phyloP scores from a whole-genome alignment of 2,797 vertebrate genomes.

The Podarcis lilfordi region DNA sequence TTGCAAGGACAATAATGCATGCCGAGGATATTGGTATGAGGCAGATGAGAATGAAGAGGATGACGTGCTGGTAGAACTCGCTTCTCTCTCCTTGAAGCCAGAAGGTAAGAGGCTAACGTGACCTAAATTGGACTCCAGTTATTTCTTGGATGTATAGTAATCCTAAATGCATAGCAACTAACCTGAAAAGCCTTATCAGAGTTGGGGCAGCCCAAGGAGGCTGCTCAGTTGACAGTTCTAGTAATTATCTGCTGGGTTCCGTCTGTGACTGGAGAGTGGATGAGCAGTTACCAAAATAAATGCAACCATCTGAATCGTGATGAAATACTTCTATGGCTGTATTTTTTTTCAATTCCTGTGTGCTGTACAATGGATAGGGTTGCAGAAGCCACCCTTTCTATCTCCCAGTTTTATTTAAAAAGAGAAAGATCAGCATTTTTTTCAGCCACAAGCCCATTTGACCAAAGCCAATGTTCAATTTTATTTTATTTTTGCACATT shows the following conservation, averaged over 20 bases:
- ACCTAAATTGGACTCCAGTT: background rate
- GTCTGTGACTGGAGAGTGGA: background rate
- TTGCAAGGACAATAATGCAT: slow-evolving; percentile 71
- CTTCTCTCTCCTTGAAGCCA: slow-evolving; percentile 24
- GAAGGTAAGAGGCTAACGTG: slow-evolving; percentile 48
- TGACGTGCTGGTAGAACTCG: rapidly evolving
- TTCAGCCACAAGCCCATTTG: background rate
- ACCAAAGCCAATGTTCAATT: background rate
- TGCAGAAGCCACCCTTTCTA: background rate
- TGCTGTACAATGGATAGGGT: no score
- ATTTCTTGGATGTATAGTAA: background rate
- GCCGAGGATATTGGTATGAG: slow-evolving; percentile 59
- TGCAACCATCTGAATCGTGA: background rate
- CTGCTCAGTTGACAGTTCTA: background rate
- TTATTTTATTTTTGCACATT: background rate
- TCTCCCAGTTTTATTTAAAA: background rate
- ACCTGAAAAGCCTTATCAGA: background rate
- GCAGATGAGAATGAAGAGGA: background rate
- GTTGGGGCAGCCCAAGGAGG: background rate
- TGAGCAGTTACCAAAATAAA: background rate
- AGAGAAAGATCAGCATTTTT: no score
- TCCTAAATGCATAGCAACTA: background rate
- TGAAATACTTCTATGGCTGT: background rate
- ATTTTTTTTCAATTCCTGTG: background rate
- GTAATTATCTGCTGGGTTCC: background rate